These are phyloP conservation scores for Heterodera schachtii DNA, from an alignment of 1,140 invertebrate species.

Conservation along the genomic window DNA sequence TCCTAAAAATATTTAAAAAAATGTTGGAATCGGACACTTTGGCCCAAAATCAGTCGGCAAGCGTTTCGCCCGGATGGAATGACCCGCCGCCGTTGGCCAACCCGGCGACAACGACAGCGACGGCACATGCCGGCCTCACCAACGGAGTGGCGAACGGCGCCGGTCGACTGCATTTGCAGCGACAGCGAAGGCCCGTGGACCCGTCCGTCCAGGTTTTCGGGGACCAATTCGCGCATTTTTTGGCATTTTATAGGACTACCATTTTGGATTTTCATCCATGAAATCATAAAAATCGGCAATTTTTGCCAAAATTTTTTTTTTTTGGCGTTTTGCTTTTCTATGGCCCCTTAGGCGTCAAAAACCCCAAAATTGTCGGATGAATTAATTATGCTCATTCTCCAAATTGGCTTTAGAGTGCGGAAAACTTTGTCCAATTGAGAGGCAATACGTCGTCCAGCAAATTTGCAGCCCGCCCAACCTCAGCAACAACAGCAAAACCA, in stretches of 20 bases:
- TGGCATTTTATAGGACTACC: too few species aligned
- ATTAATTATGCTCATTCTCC: too few species aligned
- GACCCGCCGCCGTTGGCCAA: slow-evolving; percentile 26
- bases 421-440: not conserved
- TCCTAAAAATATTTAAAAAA: not conserved
- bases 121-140: not conserved
- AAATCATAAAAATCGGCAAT: too few species aligned
- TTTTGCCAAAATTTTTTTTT: too few species aligned
- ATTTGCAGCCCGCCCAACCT: not conserved
- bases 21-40: not conserved
- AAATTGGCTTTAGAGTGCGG: slow-evolving; percentile 16
- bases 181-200: slow-evolving; percentile 35
- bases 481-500: not conserved
- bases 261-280: too few species aligned
- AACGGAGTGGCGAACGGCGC: slow-evolving; percentile 18
- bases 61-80: slow-evolving; percentile 36
- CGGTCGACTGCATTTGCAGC: slow-evolving; percentile 24
- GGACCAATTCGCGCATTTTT: too few species aligned
- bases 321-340: too few species aligned
- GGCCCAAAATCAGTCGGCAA: not conserved
- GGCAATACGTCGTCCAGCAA: not conserved
- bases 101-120: slow-evolving; percentile 1
- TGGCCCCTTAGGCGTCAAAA: too few species aligned
- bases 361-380: too few species aligned
- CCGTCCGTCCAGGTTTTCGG: slow-evolving; percentile 40